A percentile compares a stretch with the other conserved stretches of the same genome.
Conservation (phyloP, 2,797 vertebrate species). For the Megaceryle alcyon region DNA sequence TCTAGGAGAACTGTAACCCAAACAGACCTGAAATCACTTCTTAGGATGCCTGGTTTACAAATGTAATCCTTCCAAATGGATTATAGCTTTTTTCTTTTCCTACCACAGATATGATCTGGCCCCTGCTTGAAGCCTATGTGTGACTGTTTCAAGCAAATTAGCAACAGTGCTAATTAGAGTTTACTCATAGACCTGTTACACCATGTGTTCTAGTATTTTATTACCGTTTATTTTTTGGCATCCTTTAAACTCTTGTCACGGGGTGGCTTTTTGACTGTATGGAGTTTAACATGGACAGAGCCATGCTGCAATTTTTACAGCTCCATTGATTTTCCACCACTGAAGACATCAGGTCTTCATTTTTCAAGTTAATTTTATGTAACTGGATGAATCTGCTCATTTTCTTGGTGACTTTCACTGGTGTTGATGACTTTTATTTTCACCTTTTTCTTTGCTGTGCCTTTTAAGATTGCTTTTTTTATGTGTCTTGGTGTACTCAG, state of each 20-base stretch:
- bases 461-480: background rate
- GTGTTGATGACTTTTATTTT: background rate
- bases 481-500: background rate
- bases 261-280: constrained; percentile 51
- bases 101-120: constrained; percentile 79
- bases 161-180: constrained; percentile 84
- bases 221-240: constrained; percentile 78
- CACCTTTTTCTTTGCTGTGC: background rate
- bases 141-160: constrained; percentile 82
- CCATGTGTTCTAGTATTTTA: constrained; percentile 72
- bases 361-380: background rate
- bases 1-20: constrained; percentile 74
- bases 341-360: background rate
- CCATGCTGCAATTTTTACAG: background rate
- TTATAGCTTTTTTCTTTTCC: constrained; percentile 79
- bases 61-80: constrained; percentile 81
- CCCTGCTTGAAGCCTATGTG: constrained; percentile 80
- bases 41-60: constrained; percentile 78
- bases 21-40: constrained; percentile 77
- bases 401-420: background rate
- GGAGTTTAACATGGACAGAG: constrained; percentile 63
- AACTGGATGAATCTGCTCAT: background rate
- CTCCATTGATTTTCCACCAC: background rate
- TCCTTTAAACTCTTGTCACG: constrained; percentile 68
- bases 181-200: constrained; percentile 78